Evolutionary conservation across 2,888 invertebrate species (phyloP).

Genomic region (Lasioglossum vierecki): DNA sequence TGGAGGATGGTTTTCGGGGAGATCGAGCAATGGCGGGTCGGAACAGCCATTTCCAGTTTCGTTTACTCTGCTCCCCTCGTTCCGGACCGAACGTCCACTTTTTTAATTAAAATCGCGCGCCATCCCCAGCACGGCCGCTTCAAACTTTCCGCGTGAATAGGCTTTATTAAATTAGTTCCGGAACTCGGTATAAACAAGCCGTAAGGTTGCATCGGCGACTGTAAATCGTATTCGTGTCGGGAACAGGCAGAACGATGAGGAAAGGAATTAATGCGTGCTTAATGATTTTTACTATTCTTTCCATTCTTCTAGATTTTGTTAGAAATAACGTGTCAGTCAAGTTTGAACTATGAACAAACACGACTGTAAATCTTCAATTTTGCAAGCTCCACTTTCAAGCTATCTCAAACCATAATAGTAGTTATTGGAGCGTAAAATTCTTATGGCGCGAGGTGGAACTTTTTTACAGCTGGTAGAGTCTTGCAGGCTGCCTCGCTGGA

Average conservation of each 20-base stretch:
- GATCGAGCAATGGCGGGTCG: background rate
- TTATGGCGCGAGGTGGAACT: background rate
- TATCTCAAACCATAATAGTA: background rate
- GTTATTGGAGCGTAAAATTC: slow-evolving; percentile 3
- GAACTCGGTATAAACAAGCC: slow-evolving; percentile 48
- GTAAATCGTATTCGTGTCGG: slow-evolving; percentile 31
- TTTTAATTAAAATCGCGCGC: slow-evolving; percentile 74
- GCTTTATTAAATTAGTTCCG: slow-evolving; percentile 62
- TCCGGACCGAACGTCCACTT: slow-evolving; percentile 58
- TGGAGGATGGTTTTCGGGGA: background rate
- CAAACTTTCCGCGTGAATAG: slow-evolving; percentile 54
- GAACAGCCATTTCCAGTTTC: slow-evolving; percentile 27
- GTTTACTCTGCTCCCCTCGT: slow-evolving; percentile 14
- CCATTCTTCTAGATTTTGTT: background rate
- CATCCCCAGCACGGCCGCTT: slow-evolving; percentile 3
- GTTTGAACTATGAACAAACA: background rate
- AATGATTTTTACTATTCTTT: background rate
- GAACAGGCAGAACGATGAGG: background rate
- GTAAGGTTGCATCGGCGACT: slow-evolving; percentile 31
- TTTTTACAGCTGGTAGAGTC: background rate
- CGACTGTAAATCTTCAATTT: background rate
- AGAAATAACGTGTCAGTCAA: background rate
- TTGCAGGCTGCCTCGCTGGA: background rate
- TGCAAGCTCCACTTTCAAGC: background rate
- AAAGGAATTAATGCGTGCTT: background rate